Evolutionary conservation across 2,888 invertebrate genomes (phyloP).

Genomic region (Cerastis rubricosa): DNA sequence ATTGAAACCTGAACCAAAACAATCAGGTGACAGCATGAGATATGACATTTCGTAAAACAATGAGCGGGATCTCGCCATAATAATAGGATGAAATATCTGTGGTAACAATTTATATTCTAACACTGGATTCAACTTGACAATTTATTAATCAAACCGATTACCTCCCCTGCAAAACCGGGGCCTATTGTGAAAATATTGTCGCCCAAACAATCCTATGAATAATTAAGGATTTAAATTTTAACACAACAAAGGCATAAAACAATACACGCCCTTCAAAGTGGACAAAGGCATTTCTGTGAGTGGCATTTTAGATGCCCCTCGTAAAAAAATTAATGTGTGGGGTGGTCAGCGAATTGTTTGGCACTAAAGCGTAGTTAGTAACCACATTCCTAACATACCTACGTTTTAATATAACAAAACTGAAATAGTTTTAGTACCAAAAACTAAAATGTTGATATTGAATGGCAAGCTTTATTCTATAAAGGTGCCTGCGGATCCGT

Average conservation of each 20-base stretch:
- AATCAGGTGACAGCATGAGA: conserved; percentile 90
- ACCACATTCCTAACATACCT: conserved; percentile 52
- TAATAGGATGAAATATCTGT: conserved; percentile 90
- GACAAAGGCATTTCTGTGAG: conserved; percentile 88
- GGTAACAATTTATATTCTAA: conserved; percentile 90
- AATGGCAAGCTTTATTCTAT: conserved; percentile 2
- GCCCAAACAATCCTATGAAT: conserved; percentile 90
- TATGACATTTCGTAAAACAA: conserved; percentile 90
- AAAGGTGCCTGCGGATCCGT: background rate
- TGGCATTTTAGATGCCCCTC: conserved; percentile 84
- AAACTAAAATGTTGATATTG: conserved; percentile 4
- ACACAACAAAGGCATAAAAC: conserved; percentile 90
- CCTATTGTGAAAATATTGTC: conserved; percentile 91
- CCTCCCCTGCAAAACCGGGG: conserved; percentile 85
- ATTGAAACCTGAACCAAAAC: conserved; percentile 81
- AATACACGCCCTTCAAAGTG: conserved; percentile 88
- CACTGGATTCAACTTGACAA: conserved; percentile 90
- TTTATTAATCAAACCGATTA: conserved; percentile 91
- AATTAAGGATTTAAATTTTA: conserved; percentile 91
- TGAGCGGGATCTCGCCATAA: conserved; percentile 86
- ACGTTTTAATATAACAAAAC: conserved; percentile 14
- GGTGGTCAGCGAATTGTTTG: conserved; percentile 72
- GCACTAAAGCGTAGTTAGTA: conserved; percentile 70
- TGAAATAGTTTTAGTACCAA: conserved; percentile 2
- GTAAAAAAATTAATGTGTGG: conserved; percentile 83